A percentile compares a stretch with the other conserved stretches of the same genome.
These are phyloP conservation scores for Gymnoscopelus braueri DNA, from an alignment of 2,797 vertebrate species.

Conservation along the genomic window DNA sequence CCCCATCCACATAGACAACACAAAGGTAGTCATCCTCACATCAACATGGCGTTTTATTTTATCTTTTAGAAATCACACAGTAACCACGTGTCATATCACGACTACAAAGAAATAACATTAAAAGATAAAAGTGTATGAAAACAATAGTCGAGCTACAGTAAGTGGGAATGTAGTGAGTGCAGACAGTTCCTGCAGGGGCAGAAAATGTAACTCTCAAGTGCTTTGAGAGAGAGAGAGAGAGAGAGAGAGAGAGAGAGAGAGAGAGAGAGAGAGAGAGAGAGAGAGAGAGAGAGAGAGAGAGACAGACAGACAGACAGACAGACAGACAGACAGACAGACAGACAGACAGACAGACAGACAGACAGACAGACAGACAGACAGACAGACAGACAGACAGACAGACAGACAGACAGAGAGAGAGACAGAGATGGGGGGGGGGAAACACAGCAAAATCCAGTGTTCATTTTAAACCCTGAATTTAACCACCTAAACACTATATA, in stretches of 20 bases:
- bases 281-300: no score
- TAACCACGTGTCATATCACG: constrained; percentile 49
- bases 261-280: neutral
- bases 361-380: neutral
- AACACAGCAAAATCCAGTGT: no score
- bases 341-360: neutral
- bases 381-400: no score
- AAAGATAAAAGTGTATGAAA: constrained; percentile 45
- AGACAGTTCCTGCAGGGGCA: constrained; percentile 66
- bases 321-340: neutral
- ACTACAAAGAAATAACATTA: constrained; percentile 55
- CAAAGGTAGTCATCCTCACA: constrained; percentile 55
- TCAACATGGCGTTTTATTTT: constrained; percentile 70
- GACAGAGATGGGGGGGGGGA: neutral
- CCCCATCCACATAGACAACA: constrained; percentile 27
- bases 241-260: constrained; percentile 6
- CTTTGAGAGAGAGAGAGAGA: constrained; percentile 54
- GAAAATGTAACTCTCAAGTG: constrained; percentile 71
- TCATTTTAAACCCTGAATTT: no score
- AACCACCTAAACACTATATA: no score
- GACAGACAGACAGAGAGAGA: neutral
- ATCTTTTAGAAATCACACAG: constrained; percentile 72
- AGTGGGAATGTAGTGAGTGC: constrained; percentile 69
- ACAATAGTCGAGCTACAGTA: constrained; percentile 63
- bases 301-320: no score